Evolutionary conservation across 2,113 vertebrate species (phyloP).

Genomic region (Muscicapa adusta): DNA sequence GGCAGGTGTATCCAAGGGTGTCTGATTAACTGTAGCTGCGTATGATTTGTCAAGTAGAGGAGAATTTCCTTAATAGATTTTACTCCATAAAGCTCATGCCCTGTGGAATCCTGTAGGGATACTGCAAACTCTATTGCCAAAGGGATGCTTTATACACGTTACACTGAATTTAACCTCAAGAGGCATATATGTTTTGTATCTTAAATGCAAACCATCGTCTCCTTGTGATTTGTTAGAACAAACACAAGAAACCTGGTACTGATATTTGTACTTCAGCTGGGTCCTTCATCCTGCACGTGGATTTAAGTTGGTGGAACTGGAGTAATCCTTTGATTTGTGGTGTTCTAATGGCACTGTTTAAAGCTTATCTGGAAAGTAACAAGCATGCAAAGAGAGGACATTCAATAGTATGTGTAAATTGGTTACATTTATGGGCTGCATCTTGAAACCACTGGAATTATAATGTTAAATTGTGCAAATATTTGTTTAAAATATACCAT

Average conservation of each 20-base stretch:
- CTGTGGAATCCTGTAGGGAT: slow-evolving; percentile 76
- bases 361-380: slow-evolving; percentile 73
- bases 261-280: slow-evolving; percentile 68
- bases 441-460: slow-evolving; percentile 80
- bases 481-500: slow-evolving; percentile 78
- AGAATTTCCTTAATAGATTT: slow-evolving; percentile 73
- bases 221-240: slow-evolving; percentile 77
- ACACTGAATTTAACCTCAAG: slow-evolving; percentile 83
- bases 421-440: slow-evolving; percentile 80
- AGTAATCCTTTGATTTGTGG: slow-evolving; percentile 72
- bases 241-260: slow-evolving; percentile 75
- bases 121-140: slow-evolving; percentile 81
- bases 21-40: slow-evolving; percentile 71
- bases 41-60: slow-evolving; percentile 68
- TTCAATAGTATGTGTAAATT: slow-evolving; percentile 79
- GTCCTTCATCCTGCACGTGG: slow-evolving; percentile 75
- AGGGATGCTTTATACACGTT: slow-evolving; percentile 80
- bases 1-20: slow-evolving; percentile 79
- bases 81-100: slow-evolving; percentile 71
- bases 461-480: slow-evolving; percentile 80
- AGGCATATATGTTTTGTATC: slow-evolving; percentile 81
- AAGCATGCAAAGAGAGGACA: slow-evolving; percentile 82
- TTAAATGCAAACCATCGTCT: slow-evolving; percentile 73
- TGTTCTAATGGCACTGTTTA: slow-evolving; percentile 75
- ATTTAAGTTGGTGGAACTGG: slow-evolving; percentile 76